phyloP scores from a whole-genome alignment of 2,888 invertebrate species.

The Odontocolon sp. region DNA sequence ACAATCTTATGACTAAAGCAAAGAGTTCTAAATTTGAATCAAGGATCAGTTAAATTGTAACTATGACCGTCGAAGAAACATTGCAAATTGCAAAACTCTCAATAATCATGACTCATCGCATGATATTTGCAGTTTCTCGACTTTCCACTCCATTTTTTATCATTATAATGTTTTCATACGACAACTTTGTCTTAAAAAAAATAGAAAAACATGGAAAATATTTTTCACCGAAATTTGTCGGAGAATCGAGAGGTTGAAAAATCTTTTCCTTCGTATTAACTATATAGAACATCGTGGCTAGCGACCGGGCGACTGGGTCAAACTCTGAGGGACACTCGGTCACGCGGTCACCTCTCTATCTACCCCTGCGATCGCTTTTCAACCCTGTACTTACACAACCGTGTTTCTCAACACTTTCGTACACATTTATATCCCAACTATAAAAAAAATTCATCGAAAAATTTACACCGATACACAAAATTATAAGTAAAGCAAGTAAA shows the following conservation, averaged over 20 bases:
- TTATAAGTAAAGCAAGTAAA: too few relatives aligned
- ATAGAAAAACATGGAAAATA: neutral
- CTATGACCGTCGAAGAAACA: too few relatives aligned
- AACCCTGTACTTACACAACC: neutral
- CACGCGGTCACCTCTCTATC: slow-evolving; percentile 68
- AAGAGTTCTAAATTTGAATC: too few relatives aligned
- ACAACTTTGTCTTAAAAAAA: too few relatives aligned
- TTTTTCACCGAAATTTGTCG: neutral
- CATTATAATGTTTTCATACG: too few relatives aligned
- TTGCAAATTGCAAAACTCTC: too few relatives aligned
- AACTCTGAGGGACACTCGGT: slow-evolving; percentile 67
- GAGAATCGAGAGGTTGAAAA: neutral
- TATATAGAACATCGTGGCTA: neutral
- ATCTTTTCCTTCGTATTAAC: neutral
- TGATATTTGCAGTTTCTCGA: too few relatives aligned
- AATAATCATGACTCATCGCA: too few relatives aligned
- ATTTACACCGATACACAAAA: too few relatives aligned
- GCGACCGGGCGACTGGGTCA: slow-evolving; percentile 60
- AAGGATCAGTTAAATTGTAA: too few relatives aligned
- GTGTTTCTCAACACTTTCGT: neutral
- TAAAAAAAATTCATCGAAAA: too few relatives aligned
- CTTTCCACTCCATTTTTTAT: too few relatives aligned
- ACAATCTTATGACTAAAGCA: neutral
- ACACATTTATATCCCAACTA: neutral
- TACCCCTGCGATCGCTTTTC: slow-evolving; percentile 53